Base-by-base conservation (phyloP, 2,113 vertebrate genomes). In the Delphinapterus leucas region DNA sequence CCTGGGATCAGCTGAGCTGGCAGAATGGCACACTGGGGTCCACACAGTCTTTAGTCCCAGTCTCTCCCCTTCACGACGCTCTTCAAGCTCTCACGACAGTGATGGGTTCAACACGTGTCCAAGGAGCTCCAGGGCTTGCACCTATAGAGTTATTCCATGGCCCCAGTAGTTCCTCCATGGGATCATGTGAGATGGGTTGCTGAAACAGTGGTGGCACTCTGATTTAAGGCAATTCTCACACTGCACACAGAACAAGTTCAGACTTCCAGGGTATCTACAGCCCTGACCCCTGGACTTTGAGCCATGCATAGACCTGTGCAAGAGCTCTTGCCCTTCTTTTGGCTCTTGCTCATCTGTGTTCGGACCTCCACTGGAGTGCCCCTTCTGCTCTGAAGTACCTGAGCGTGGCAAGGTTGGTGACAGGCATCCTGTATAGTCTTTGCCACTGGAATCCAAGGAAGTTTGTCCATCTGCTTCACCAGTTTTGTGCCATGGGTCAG, bases 91-190 rank as follows among this genome's bases (percentile, higher is more conserved):
- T 15, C 33, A 53, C 21, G 28, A 58, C 6, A 18, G 28, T 18
- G 1, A 20, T 61, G n/a, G 47, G 15, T 68, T 95, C 31, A 81
- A 86, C 3, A 23, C 0, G 47, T 21, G 2, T 36, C 38, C 25
- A 86, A 17, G 12, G 11, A 74, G 4, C 1, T 88, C n/a, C 31
- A 73, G 25, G 8, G 44, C 14, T 90, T 79, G 8, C 53, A 79
- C n/a, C 10, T 14, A 17, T 1, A 10, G 6, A 12, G 15, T 11
- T 53, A 1, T 82, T 38, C 9, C 5, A 47, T 12, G 9, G 23
- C 1, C 28, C 33, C 55, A 70, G 7, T 70, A 92, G 23, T 93
- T 65, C 67, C 14, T 67, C 15, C 26, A 44, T n/a, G 28, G 23
- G 31, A 36, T 58, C 8, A n/a, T 26, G 15, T 61, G 28, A 91